These are phyloP conservation scores for Ceratothoa steindachneri DNA, from an alignment of 2,888 invertebrate genomes.

Conservation along the genomic window DNA sequence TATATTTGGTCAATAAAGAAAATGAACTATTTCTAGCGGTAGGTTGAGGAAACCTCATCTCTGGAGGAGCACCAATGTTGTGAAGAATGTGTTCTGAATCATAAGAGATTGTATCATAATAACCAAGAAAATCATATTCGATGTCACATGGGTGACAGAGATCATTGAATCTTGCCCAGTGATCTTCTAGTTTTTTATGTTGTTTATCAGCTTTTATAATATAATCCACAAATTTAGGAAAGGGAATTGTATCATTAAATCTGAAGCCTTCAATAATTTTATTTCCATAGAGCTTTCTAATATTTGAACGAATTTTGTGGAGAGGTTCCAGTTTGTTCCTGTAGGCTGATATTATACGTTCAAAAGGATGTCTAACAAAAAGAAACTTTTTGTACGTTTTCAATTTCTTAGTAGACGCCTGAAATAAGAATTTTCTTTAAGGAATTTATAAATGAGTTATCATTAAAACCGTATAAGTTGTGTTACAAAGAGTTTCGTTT, in stretches of 20 bases:
- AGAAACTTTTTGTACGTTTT: neutral
- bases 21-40: neutral
- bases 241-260: neutral
- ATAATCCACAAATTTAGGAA: neutral
- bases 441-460: no score
- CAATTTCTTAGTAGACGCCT: neutral
- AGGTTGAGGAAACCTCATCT: neutral
- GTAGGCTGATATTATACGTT: neutral
- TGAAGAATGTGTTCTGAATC: neutral
- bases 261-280: neutral
- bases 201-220: neutral
- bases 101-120: neutral
- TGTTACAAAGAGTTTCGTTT: no score
- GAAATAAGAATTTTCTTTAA: no score
- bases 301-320: neutral
- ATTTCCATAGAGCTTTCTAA: neutral
- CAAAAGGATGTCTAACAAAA: neutral
- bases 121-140: neutral
- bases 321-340: neutral
- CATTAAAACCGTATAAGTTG: no score
- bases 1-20: neutral
- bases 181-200: neutral
- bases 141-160: neutral
- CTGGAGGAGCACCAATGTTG: neutral
- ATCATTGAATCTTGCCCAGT: neutral